Percentiles rank a stretch among this genome's conserved stretches.
These are phyloP conservation scores for Pachypanchax playfairii DNA, from an alignment of 2,113 vertebrate genomes.

Conservation along the genomic window DNA sequence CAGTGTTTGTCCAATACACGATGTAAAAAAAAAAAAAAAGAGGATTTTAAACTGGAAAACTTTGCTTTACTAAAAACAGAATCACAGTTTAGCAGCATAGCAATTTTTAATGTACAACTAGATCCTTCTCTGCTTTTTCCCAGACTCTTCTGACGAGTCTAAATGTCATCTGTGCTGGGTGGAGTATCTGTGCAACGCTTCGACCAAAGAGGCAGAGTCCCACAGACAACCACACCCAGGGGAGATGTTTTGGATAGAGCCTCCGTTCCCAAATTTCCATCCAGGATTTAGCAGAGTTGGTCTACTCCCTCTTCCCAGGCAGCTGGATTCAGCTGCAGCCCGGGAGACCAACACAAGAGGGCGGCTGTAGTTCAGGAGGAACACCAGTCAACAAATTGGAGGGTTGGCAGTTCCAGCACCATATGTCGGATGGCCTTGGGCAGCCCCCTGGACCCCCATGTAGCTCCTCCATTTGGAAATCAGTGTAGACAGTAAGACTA, in stretches of 20 bases:
- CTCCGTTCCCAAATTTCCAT: conserved; percentile 61
- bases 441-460: no score
- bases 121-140: conserved; percentile 49
- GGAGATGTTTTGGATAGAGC: conserved; percentile 57
- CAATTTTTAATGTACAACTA: neutral
- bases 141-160: conserved; percentile 34
- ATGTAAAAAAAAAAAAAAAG: conserved; percentile 38
- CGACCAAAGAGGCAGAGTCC: conserved; percentile 54
- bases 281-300: conserved; percentile 36
- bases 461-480: no score
- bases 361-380: no score
- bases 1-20: no score
- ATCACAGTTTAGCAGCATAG: neutral
- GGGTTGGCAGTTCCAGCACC: no score
- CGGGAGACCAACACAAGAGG: conserved; percentile 23
- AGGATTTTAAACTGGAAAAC: conserved; percentile 20
- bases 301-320: conserved; percentile 64
- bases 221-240: conserved; percentile 67
- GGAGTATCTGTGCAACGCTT: conserved; percentile 35
- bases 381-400: no score
- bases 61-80: conserved; percentile 29
- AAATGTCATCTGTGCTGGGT: conserved; percentile 61
- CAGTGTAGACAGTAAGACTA: no score
- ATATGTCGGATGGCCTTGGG: no score
- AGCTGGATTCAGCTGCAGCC: conserved; percentile 35